A percentile compares a stretch with the other conserved stretches of the same genome.
Conservation (phyloP, 2,113 vertebrate species). For the Tachysurus fulvidraco region DNA sequence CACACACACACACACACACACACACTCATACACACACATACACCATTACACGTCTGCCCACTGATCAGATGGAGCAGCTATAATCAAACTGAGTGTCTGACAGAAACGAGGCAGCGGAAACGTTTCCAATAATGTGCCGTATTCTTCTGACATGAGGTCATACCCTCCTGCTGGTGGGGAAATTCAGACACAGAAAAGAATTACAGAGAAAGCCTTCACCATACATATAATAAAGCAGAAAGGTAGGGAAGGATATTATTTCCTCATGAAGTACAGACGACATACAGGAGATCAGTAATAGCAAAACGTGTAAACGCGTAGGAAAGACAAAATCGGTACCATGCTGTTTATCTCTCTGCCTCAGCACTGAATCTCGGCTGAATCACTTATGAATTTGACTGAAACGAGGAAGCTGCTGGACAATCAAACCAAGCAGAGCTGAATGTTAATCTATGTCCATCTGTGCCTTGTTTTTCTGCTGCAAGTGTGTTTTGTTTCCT, state of each 20-base stretch:
- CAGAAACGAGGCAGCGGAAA: slow-evolving; percentile 60
- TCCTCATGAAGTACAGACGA: neutral
- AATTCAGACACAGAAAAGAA: slow-evolving; percentile 60
- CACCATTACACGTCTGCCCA: slow-evolving; percentile 1
- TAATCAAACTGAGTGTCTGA: slow-evolving; percentile 63
- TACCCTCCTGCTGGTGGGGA: slow-evolving; percentile 55
- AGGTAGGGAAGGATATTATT: neutral
- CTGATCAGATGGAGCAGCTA: slow-evolving; percentile 43
- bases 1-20: slow-evolving; percentile 24
- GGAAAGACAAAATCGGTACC: neutral
- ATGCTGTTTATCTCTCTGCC: neutral
- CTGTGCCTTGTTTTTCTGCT: neutral
- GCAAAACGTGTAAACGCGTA: neutral
- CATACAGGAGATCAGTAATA: neutral
- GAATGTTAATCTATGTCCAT: neutral
- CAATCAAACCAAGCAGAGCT: neutral
- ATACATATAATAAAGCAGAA: neutral
- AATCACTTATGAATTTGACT: neutral
- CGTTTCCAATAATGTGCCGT: slow-evolving; percentile 61
- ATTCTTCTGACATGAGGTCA: slow-evolving; percentile 53
- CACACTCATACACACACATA: neutral
- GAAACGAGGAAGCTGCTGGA: neutral
- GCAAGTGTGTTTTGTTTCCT: neutral
- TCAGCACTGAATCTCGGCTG: neutral
- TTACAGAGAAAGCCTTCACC: slow-evolving; percentile 53